These are phyloP conservation scores for Parazoanthus swiftii DNA, from an alignment of 92 coral and sea anemone species.

Conservation along the genomic window DNA sequence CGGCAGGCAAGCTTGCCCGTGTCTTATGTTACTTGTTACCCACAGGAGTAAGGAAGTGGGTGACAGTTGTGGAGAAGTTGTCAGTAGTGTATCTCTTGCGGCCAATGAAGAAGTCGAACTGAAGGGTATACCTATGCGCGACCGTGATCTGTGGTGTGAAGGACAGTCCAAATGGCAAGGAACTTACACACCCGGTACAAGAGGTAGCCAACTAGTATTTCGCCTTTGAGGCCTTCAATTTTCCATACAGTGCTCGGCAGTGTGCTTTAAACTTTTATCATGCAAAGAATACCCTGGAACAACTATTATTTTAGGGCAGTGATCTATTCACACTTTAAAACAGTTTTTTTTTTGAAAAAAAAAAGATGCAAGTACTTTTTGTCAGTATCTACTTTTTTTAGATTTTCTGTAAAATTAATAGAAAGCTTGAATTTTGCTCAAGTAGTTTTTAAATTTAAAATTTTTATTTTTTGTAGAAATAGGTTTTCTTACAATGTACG, in stretches of 20 bases:
- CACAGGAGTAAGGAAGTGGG: constrained; percentile 10
- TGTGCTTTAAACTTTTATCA: not conserved
- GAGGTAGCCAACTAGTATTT: constrained; percentile 14
- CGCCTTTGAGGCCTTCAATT: not conserved
- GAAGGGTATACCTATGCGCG: not conserved
- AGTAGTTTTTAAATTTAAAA: too few relatives aligned
- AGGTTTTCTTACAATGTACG: not conserved
- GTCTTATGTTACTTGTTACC: constrained; percentile 13
- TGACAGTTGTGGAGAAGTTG: not conserved
- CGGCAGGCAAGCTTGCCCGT: not conserved
- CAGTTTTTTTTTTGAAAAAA: too few relatives aligned
- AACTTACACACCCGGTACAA: not conserved
- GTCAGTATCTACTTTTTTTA: too few relatives aligned
- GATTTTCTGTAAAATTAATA: too few relatives aligned
- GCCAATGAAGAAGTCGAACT: not conserved
- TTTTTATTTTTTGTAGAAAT: too few relatives aligned
- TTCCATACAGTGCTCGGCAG: not conserved
- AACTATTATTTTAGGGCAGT: not conserved
- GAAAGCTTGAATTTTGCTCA: too few relatives aligned
- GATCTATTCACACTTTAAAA: too few relatives aligned
- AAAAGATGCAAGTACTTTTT: too few relatives aligned
- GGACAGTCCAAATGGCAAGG: constrained; percentile 10
- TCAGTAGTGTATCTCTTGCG: not conserved
- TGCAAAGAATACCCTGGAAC: too few relatives aligned
- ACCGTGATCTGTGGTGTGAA: constrained; percentile 20